Percentiles rank a stretch among this genome's conserved stretches.
These are phyloP conservation scores for Tinamus major DNA, from an alignment of 2,797 vertebrate species.

Conservation along the genomic window DNA sequence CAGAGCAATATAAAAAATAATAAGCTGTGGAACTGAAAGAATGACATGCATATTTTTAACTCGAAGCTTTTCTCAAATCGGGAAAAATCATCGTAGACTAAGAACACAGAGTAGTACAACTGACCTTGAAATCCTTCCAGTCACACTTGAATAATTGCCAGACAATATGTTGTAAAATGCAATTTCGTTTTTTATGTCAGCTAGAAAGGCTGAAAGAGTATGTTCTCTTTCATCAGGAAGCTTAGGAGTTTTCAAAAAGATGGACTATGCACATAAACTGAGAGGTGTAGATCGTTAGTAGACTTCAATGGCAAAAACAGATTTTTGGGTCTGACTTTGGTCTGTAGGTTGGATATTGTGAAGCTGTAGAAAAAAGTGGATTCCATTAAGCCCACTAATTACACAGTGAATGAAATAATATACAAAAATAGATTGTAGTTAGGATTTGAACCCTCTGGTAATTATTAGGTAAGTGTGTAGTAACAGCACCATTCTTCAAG, in stretches of 20 bases:
- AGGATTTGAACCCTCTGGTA: neutral
- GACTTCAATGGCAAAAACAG: too few species aligned
- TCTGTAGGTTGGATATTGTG: neutral
- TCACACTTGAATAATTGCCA: neutral
- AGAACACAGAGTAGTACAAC: neutral
- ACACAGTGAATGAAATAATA: neutral
- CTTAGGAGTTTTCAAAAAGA: neutral
- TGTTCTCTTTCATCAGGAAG: neutral
- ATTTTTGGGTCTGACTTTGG: neutral
- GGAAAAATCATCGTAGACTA: neutral
- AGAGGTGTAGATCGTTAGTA: neutral
- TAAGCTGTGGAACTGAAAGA: neutral
- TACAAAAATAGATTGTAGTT: neutral
- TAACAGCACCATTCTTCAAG: neutral
- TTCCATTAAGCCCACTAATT: neutral
- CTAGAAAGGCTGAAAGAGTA: neutral
- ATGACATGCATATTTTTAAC: neutral
- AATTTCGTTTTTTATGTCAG: neutral
- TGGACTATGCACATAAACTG: neutral
- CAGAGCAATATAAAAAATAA: neutral
- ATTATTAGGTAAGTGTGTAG: neutral
- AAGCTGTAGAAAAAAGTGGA: neutral
- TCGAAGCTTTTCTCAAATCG: accelerated
- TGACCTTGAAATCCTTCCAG: neutral
- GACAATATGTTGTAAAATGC: neutral